These are phyloP conservation scores for Kryphioiulus occultus DNA, from an alignment of 2,888 invertebrate genomes.

Conservation along the genomic window DNA sequence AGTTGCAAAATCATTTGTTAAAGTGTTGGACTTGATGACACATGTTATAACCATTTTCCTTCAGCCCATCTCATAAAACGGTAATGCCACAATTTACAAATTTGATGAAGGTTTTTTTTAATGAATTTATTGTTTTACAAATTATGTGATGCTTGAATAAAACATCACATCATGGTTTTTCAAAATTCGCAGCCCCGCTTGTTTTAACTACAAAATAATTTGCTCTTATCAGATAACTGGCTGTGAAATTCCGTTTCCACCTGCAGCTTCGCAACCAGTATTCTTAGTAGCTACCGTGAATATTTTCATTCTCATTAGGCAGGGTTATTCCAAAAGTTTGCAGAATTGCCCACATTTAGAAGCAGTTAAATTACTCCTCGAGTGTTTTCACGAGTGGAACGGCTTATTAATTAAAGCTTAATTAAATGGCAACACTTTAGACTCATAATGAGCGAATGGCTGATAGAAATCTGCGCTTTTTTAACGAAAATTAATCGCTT, in stretches of 20 bases:
- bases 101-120: neutral
- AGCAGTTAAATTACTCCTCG: neutral
- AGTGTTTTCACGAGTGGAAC: neutral
- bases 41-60: no score
- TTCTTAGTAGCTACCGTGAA: neutral
- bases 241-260: neutral
- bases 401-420: conserved; percentile 23
- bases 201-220: neutral
- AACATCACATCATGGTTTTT: neutral
- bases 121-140: neutral
- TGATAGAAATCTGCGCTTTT: neutral
- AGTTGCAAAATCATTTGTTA: no score
- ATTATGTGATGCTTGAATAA: neutral
- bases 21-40: no score
- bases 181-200: neutral
- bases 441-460: conserved; percentile 9
- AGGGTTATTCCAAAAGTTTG: neutral
- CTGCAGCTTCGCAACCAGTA: neutral
- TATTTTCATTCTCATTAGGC: neutral
- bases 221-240: neutral
- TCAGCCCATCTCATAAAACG: neutral
- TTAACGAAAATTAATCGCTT: neutral
- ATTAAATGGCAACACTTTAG: neutral
- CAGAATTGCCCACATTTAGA: conserved; percentile 14
- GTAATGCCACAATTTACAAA: neutral